A percentile compares a stretch with the other conserved stretches of the same genome.
These are phyloP conservation scores for Cranoglanis bouderius DNA, from an alignment of 2,113 vertebrate genomes.

Conservation along the genomic window DNA sequence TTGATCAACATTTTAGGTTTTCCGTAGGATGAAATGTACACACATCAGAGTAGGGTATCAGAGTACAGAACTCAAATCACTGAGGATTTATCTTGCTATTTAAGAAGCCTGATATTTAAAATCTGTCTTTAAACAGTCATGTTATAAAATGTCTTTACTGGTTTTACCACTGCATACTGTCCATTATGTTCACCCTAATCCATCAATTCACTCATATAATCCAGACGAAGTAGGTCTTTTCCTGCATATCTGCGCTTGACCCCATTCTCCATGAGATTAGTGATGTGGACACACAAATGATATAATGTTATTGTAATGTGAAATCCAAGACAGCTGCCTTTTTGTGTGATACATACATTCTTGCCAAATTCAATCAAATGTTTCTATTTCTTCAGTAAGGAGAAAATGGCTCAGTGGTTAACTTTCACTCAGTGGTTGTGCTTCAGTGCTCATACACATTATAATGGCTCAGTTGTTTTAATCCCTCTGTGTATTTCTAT, in stretches of 20 bases:
- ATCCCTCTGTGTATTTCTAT: constrained; percentile 27
- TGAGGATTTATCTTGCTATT: background rate
- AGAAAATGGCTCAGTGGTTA: background rate
- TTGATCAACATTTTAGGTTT: background rate
- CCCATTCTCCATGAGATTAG: constrained; percentile 41
- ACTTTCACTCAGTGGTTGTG: background rate
- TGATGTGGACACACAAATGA: constrained; percentile 2
- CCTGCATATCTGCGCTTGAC: constrained; percentile 38
- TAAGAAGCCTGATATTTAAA: constrained; percentile 16
- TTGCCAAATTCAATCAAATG: background rate
- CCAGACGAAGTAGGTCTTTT: constrained; percentile 15
- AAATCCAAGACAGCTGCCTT: constrained; percentile 1
- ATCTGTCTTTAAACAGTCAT: constrained; percentile 4
- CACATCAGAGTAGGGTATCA: background rate
- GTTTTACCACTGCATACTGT: constrained; percentile 3
- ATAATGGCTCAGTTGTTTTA: background rate
- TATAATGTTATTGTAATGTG: background rate
- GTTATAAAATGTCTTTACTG: constrained; percentile 14
- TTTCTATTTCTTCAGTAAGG: background rate
- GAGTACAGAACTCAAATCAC: background rate
- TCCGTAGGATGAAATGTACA: background rate
- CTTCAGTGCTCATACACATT: background rate
- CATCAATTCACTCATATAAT: constrained; percentile 38
- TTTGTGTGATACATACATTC: background rate
- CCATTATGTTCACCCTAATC: constrained; percentile 45